Percentiles rank a stretch among this genome's conserved stretches.
Evolutionary conservation across 2,888 invertebrate genomes (phyloP).

Genomic region (Heliconius aoede): DNA sequence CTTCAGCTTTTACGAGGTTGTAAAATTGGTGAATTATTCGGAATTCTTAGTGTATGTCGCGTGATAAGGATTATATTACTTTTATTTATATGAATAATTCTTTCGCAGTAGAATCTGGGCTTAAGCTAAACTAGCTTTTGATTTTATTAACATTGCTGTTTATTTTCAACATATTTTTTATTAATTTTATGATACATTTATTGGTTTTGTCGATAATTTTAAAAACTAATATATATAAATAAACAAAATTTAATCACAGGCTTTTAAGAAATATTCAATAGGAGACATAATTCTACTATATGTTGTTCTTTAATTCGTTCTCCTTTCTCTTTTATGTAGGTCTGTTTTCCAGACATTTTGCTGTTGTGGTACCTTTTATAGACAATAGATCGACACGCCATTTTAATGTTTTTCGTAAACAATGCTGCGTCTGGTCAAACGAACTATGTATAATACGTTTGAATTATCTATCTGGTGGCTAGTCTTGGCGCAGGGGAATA

Average conservation of each 20-base stretch:
- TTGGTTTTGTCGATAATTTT: background rate
- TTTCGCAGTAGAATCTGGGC: constrained; percentile 7
- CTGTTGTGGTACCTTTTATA: constrained; percentile 2
- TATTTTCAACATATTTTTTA: background rate
- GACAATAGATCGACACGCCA: constrained; percentile 40
- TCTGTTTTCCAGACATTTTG: constrained; percentile 23
- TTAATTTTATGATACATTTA: constrained; percentile 2
- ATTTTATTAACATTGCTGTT: background rate
- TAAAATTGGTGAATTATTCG: constrained; percentile 38
- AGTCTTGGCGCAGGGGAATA: too few species aligned
- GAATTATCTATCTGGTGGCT: too few species aligned
- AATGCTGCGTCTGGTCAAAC: constrained; percentile 8
- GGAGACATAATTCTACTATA: background rate
- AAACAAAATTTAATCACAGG: background rate
- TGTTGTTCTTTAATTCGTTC: background rate
- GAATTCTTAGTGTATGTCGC: constrained; percentile 32
- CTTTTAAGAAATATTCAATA: background rate
- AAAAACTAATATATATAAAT: background rate
- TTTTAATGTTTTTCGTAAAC: constrained; percentile 29
- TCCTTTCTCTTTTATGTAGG: background rate
- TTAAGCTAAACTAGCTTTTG: constrained; percentile 17
- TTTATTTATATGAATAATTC: constrained; percentile 30
- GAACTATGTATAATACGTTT: background rate
- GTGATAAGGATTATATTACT: constrained; percentile 33
- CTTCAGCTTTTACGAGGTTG: constrained; percentile 39